Percentiles rank a stretch among this genome's conserved stretches.
These are phyloP conservation scores for Pherbina coryleti DNA, from an alignment of 2,888 invertebrate genomes.

Conservation along the genomic window DNA sequence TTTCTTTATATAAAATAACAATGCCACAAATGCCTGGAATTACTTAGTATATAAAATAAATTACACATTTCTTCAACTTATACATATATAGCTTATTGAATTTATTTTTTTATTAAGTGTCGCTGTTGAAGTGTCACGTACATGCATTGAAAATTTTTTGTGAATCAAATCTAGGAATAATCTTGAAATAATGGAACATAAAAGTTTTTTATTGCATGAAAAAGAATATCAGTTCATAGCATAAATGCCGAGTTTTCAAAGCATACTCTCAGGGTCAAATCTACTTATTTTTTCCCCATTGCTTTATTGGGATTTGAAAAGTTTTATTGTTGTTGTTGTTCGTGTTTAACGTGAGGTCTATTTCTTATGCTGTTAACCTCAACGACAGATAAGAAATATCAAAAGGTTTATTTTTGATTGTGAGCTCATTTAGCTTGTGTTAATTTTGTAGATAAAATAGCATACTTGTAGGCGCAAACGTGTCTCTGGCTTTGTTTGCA, in stretches of 20 bases:
- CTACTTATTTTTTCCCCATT: background rate
- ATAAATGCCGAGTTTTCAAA: background rate
- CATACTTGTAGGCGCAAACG: background rate
- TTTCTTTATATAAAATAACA: background rate
- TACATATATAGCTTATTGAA: background rate
- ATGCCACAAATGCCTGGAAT: background rate
- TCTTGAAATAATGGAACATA: too few relatives aligned
- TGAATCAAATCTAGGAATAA: too few relatives aligned
- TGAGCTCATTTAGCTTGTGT: background rate
- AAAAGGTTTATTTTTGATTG: background rate
- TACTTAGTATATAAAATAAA: background rate
- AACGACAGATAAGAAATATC: background rate
- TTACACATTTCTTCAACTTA: background rate
- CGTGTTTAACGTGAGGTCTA: background rate
- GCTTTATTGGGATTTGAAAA: background rate
- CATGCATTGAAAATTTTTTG: too few relatives aligned
- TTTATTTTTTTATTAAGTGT: background rate
- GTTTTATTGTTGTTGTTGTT: background rate
- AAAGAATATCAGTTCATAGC: too few relatives aligned
- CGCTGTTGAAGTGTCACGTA: slow-evolving; percentile 4
- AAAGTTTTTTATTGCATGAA: too few relatives aligned
- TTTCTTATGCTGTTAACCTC: background rate
- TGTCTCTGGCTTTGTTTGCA: background rate
- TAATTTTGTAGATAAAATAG: background rate
- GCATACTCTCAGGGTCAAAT: background rate